Evolutionary conservation across 2,888 invertebrate species (phyloP), one percentile per base, ranked within the genome.

Genomic region (Sphaerophoria taeniata): DNA sequence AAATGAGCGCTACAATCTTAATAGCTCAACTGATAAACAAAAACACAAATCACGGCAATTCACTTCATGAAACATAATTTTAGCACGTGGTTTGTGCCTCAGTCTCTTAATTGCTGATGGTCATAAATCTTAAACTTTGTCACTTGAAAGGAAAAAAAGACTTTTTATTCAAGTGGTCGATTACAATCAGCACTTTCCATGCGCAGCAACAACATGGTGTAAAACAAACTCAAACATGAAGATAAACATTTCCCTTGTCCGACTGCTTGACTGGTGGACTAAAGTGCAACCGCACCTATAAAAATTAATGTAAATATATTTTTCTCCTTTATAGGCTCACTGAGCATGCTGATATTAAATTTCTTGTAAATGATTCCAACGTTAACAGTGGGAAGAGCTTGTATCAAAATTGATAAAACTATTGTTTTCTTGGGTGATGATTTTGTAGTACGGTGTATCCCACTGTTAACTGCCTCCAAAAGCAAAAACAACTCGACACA

Each of bases 141-240:
- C 83, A 71, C 70, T 63, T 71, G 9, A 9, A 6, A 4, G 36
- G 4, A 24, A 78, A 74, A 51, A 51, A 53, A 60, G 9, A 56
- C 53, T 55, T 61, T 31, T n/a, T 43, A 34, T 60, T 33, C 33
- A 36, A 34, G 12, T 9, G 47, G 58, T 58, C 58, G 78, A 83
- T 78, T 74, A 78, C 73, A 51, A 83, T 74, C 83, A 70, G 70
- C 24, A 4, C 6, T 12, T 51, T 53, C 24, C 56, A 31, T 71
- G 39, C 3, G 56, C 72, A 55, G 56, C 78, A 53, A 58, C 70
- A 55, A 70, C 73, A 70, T 31, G 61, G 11, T 77, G 74, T 83
- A 70, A 71, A 78, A 83, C 78, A 78, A 74, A 83, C 70, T 58
- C 70, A 61, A 69, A 78, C 73, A 73, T 33, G 43, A 58, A 78